These are phyloP conservation scores for Pseudococcus viburni DNA, from an alignment of 2,888 invertebrate genomes.

Conservation along the genomic window DNA sequence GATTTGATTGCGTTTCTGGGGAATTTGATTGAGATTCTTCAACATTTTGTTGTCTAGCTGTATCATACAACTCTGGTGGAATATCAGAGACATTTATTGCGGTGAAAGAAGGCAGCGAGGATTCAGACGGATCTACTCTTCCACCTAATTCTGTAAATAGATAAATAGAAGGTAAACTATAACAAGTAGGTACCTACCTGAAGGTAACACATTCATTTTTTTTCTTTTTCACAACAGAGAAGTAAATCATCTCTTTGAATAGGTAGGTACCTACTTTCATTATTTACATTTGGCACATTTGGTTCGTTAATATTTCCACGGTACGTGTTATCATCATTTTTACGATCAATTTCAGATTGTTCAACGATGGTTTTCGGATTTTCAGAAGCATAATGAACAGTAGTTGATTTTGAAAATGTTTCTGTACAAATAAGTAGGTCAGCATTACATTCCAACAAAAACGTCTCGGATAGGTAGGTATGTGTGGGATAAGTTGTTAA, in stretches of 20 bases:
- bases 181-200: too few species aligned
- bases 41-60: neutral
- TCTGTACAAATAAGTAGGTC: neutral
- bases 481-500: too few species aligned
- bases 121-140: neutral
- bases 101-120: neutral
- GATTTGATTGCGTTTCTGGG: neutral
- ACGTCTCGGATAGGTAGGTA: neutral
- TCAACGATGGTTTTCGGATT: neutral
- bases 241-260: too few species aligned
- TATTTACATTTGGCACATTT: neutral
- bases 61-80: neutral
- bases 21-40: neutral
- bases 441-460: neutral
- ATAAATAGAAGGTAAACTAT: neutral
- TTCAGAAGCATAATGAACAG: neutral
- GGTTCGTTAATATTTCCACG: neutral
- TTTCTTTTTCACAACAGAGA: too few species aligned
- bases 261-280: neutral
- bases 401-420: neutral
- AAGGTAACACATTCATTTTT: too few species aligned
- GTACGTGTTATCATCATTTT: neutral
- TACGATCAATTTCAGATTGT: neutral
- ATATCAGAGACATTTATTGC: neutral
- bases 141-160: neutral